Base-by-base conservation (phyloP, 2,113 vertebrate genomes). In the Nansenia antarctica region DNA sequence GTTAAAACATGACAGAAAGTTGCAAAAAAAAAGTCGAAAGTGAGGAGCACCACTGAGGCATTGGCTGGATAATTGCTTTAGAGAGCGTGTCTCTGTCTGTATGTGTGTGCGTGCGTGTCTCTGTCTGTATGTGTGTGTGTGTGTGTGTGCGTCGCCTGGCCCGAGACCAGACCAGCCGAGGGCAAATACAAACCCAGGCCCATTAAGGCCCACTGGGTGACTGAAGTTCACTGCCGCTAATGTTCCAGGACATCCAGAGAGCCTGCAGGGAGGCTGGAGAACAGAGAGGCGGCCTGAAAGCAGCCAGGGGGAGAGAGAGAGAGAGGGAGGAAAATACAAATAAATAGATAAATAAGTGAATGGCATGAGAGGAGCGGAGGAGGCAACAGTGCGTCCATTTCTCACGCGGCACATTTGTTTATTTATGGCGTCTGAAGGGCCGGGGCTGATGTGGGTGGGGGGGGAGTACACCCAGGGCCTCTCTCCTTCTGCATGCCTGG, bases 341-440 rank as follows among this genome's bases (percentile, higher is more conserved):
- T 78, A 86, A 83, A 83, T 79, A 81, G 81, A 86, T 81, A 82
- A 81, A 80, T 74, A 82, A 81, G 63, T 66, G 69, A 72, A 73
- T 71, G 72, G 58, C 70, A 80, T 76, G 63, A 71, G 57, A 76
- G 69, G 67, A 73, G 73, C 62, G 54, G 39, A 52, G 77, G 80
- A 52, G 77, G 80, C 83, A 81, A 81, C 78, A 35, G 74, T 70
- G 66, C 63, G 67, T 79, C 69, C 78, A 69, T 82, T n/a, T 86
- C 72, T 80, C 71, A 80, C 14, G 49, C 78, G 68, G 69, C 70
- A 67, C 49, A 76, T 81, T 87, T 89, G 87, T 87, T 90, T 91
- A 89, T 90, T 91, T 79, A 91, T 89, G 82, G 39, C 5, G 32
- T 78, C 60, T 83, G 70, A 76, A n/a, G 65, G 68, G 75, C 70